Evolutionary conservation across 2,797 vertebrate genomes (phyloP).

Genomic region (Botia kubotai): DNA sequence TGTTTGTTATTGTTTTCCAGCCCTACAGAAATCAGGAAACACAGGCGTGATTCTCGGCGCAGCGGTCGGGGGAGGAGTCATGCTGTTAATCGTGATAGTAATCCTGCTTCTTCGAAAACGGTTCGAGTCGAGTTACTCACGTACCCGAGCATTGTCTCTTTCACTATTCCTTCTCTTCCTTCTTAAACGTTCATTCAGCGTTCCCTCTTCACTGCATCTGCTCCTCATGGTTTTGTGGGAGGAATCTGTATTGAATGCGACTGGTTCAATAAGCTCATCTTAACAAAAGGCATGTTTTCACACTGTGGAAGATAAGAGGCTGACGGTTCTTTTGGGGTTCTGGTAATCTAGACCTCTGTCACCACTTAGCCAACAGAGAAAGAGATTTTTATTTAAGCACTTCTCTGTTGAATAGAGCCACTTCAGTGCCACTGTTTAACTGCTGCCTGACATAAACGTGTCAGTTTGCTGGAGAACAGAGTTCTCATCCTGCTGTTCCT

Average conservation of each 20-base stretch:
- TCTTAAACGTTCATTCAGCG: slow-evolving; percentile 68
- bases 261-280: slow-evolving; percentile 70
- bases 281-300: slow-evolving; percentile 69
- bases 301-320: slow-evolving; percentile 77
- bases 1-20: slow-evolving; percentile 57
- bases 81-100: slow-evolving; percentile 74
- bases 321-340: slow-evolving; percentile 66
- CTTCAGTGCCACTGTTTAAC: slow-evolving; percentile 60
- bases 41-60: slow-evolving; percentile 76
- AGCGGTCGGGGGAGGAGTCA: slow-evolving; percentile 65
- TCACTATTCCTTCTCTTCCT: slow-evolving; percentile 21
- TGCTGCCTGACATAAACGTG: slow-evolving; percentile 49
- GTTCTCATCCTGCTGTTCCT: slow-evolving; percentile 47
- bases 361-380: slow-evolving; percentile 73
- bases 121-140: slow-evolving; percentile 69
- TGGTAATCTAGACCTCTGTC: slow-evolving; percentile 66
- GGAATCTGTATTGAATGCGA: slow-evolving; percentile 71
- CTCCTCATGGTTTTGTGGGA: slow-evolving; percentile 68
- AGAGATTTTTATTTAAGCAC: slow-evolving; percentile 68
- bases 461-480: slow-evolving; percentile 36
- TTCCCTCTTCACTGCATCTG: slow-evolving; percentile 68
- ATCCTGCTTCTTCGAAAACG: slow-evolving; percentile 81
- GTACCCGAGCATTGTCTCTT: slow-evolving; percentile 8
- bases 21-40: slow-evolving; percentile 65
- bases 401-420: slow-evolving; percentile 64